Evolutionary conservation across 2,797 vertebrate species (phyloP), one percentile per base, ranked within the genome.

Genomic region (Leuciscus waleckii): DNA sequence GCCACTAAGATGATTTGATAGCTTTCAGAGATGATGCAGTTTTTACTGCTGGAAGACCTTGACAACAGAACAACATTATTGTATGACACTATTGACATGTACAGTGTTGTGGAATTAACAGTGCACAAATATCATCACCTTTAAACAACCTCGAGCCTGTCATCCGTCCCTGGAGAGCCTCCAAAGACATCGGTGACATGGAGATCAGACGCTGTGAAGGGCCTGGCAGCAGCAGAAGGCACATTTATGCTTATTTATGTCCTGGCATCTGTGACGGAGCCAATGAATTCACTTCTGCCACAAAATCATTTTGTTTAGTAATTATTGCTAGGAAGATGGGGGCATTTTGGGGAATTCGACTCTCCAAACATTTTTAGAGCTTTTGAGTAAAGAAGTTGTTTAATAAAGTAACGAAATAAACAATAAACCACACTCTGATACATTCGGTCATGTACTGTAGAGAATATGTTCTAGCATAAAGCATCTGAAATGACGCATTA

Each of bases 101-200:
- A 63, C 37, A 49, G 56, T 17, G 70, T 32, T 9, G 32, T 37
- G 70, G 81, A 63, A 63, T 74, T 75, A 75, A 39, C 58, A 26
- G 39, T n/a, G 61, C 56, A 68, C 58, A 54, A 56, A 68, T 84
- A 77, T 69, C 73, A 56, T 69, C 73, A 69, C 61, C 82, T 84
- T 41, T 56, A 43, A 77, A 77, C 73, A 69, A 84, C 63, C 43
- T 84, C 39, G 37, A 84, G 61, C 3, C 65, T 39, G 70, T 51
- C 78, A 76, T 58, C 41, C 10, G 58, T 16, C 61, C 21, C 39
- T 81, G 86, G 82, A 84, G 37, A 7, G 21, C 26, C 35, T 84
- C 82, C 81, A 80, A 41, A 61, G 41, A 37, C 77, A 73, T 56
- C 29, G 26, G 17, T 79, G 76, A 43, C 75, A 70, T 5, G 49